phyloP scores from a whole-genome alignment of 2,888 invertebrate species.

The Phytoseiulus persimilis region DNA sequence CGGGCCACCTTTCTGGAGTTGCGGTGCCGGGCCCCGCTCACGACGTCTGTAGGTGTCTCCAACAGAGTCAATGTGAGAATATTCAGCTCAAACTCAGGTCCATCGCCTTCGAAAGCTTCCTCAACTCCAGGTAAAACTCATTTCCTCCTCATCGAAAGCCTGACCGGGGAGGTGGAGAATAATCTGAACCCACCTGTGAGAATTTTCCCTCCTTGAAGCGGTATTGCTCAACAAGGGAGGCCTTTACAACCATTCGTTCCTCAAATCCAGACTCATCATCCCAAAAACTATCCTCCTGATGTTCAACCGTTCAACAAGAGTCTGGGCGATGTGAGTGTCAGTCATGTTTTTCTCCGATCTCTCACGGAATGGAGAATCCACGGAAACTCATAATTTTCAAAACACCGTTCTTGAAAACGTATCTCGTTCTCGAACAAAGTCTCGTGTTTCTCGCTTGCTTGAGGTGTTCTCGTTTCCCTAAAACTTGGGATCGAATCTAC shows the following conservation, averaged over 20 bases:
- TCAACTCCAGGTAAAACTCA: no score
- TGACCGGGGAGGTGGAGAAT: no score
- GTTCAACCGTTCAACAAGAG: background rate
- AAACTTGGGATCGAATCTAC: background rate
- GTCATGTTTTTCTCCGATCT: background rate
- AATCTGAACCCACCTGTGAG: conserved; percentile 20
- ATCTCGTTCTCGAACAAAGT: background rate
- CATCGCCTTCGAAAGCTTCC: no score
- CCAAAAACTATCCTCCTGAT: conserved; percentile 19
- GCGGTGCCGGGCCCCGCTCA: no score
- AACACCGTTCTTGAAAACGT: background rate
- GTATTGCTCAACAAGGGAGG: conserved; percentile 25
- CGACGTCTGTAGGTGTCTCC: no score
- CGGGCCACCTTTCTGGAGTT: no score
- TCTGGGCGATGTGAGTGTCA: conserved; percentile 12
- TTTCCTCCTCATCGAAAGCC: no score
- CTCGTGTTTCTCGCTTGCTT: background rate
- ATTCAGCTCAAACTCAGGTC: no score
- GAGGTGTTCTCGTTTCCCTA: background rate
- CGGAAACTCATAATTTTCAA: background rate
- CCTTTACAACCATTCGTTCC: background rate
- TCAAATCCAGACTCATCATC: conserved; percentile 6
- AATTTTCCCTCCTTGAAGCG: no score
- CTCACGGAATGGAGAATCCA: background rate
- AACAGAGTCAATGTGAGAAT: no score